These are phyloP conservation scores for Casuarius casuarius DNA, from an alignment of 2,113 vertebrate genomes.

Conservation along the genomic window DNA sequence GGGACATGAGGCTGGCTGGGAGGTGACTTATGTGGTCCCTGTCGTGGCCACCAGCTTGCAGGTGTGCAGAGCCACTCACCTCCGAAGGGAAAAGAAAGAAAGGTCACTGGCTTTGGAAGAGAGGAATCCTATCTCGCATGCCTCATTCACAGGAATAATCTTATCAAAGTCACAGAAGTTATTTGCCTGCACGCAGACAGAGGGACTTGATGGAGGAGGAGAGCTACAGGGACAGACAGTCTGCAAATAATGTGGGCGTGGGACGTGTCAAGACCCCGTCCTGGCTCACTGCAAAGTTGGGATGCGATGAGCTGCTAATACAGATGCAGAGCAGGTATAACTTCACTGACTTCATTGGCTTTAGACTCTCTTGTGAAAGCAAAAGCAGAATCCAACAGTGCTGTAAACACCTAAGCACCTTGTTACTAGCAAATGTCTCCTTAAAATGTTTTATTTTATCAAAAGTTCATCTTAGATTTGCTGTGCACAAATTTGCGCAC, in stretches of 20 bases:
- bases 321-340: neutral
- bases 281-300: neutral
- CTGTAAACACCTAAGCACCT: neutral
- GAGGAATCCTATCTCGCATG: neutral
- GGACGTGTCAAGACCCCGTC: neutral
- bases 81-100: neutral
- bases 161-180: neutral
- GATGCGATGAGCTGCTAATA: neutral
- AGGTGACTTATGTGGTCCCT: neutral
- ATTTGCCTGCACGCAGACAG: neutral
- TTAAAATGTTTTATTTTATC: neutral
- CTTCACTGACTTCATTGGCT: neutral
- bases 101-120: neutral
- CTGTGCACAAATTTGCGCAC: neutral
- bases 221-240: constrained; percentile 12
- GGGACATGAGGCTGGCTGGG: neutral
- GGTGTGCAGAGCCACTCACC: neutral
- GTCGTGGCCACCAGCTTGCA: too few species aligned
- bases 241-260: neutral
- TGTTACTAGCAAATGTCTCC: neutral
- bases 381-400: neutral
- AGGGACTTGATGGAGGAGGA: neutral
- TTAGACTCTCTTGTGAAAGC: neutral
- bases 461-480: neutral
- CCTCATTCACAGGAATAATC: neutral